Conservation (phyloP, 2,113 vertebrate species). For the Cyprinodon variegatus region DNA sequence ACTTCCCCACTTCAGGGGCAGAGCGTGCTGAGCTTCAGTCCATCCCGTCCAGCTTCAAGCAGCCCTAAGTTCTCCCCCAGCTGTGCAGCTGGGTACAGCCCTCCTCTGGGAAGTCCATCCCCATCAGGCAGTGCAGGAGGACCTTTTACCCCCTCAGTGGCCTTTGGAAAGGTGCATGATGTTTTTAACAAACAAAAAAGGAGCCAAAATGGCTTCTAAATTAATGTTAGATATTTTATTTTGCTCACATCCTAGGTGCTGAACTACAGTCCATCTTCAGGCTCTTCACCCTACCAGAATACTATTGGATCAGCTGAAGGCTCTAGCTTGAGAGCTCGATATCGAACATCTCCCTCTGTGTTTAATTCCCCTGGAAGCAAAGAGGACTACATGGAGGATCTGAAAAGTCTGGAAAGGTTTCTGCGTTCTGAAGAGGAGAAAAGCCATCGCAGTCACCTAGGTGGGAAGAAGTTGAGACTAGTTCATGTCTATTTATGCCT, state of each 20-base stretch:
- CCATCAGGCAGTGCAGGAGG: slow-evolving; percentile 71
- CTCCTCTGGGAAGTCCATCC: slow-evolving; percentile 80
- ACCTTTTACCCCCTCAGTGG: slow-evolving; percentile 74
- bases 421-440: slow-evolving; percentile 91
- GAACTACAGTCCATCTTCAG: slow-evolving; percentile 82
- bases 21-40: slow-evolving; percentile 94
- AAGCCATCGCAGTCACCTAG: slow-evolving; percentile 89
- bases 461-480: slow-evolving; percentile 67
- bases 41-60: slow-evolving; percentile 83
- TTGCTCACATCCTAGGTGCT: slow-evolving; percentile 73
- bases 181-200: neutral
- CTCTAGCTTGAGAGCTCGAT: slow-evolving; percentile 84
- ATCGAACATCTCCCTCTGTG: slow-evolving; percentile 86
- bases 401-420: slow-evolving; percentile 78
- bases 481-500: neutral
- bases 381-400: slow-evolving; percentile 91
- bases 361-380: slow-evolving; percentile 90
- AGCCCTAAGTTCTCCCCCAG: slow-evolving; percentile 89
- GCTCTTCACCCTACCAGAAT: slow-evolving; percentile 79
- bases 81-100: slow-evolving; percentile 87
- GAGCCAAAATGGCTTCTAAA: neutral
- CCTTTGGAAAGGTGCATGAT: slow-evolving; percentile 84
- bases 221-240: neutral
- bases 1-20: slow-evolving; percentile 89
- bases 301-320: slow-evolving; percentile 84